Base-by-base conservation (phyloP, 2,888 invertebrate species). In the Drosophila fungiperda region DNA sequence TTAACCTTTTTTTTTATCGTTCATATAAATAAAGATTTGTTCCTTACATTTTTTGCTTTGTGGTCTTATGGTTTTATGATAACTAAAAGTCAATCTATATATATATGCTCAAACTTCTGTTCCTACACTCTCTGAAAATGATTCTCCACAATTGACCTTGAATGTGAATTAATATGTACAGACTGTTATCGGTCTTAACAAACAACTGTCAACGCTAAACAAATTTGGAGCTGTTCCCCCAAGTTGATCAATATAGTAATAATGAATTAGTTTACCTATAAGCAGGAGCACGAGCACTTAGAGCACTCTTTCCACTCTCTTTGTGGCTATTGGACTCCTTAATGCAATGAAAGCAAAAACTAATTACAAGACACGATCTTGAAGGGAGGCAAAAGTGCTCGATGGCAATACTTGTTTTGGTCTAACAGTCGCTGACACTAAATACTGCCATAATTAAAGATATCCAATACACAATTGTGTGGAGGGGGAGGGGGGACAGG, bases 341-440 rank as follows among this genome's bases (percentile, higher is more conserved):
- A 79, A 81, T 83, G 74, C 77, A 74, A 81, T 81, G 81, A 83
- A 85, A 83, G 81, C 73, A 77, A 79, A 81, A 86, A 67, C 73
- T 81, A 86, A 89, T 87, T 87, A 79, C 79, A 69, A 77, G 68
- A 64, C 68, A 67, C 68, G 65, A 59, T 36, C 67, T 48, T 50
- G 20, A 52, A 20, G 29, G 42, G 4, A 20, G 11, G 9, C 12
- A 15, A 20, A 15, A 20, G 40, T 20, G 40, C 32, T 32, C 53
- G 65, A 69, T 73, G 69, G 65, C 54, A 74, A 83, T 78, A 83
- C 78, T 80, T 65, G 88, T 73, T 84, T 80, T 42, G 67, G 78
- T 66, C 80, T 82, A 86, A 89, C 80, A 89, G 80, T 68, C 80
- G 87, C 79, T 89, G 88, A 88, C 90, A 88, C 81, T 87, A 89